Evolutionary conservation across 2,888 invertebrate species (phyloP), one percentile per base, ranked within the genome.

Genomic region (Loripinus fragilis): DNA sequence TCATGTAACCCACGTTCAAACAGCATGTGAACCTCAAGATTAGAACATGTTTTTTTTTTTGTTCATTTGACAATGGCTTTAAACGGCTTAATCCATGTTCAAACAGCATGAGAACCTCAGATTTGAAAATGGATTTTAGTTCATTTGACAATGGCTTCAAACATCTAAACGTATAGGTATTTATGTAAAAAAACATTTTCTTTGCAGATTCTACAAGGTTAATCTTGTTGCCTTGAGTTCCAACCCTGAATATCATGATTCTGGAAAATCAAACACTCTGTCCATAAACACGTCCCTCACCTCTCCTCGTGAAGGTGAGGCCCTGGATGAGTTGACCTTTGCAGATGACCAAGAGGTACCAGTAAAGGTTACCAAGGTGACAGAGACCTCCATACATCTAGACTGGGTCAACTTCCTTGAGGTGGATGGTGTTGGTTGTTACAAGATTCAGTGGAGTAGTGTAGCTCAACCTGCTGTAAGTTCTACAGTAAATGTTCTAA

Each of bases 381-480:
- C 91, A 7, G 93, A 93, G 74, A 89, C 88, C 10, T 86, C 90
- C 20, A 91, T 93, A 45, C 91, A 92, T 71, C 81, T 93, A 33
- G 93, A 93, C 84, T 93, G 93, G 93, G 81, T 83, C 60, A 80
- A 84, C 23, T 92, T 92, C 85, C 50, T 89, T 38, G 91, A 90
- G 76, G 87, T 89, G 8, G 89, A 91, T 7, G 91, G 88, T 7
- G 83, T 93, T 67, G 83, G 87, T 0, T 89, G 88, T 77, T 93
- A 92, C 84, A 91, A 90, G 78, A 90, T 93, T 55, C 90, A 91
- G 73, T 93, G 93, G 93, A 92, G 91, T 81, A 92, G 92, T 82
- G 91, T 91, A 15, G 92, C 92, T 7, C 93, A 93, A 74, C 93
- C 93, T n/a, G 90, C 91, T 42, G 93, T 93, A 77, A 88, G 92